Conservation (phyloP, 2,113 vertebrate species). For the Periophthalmus modestus region DNA sequence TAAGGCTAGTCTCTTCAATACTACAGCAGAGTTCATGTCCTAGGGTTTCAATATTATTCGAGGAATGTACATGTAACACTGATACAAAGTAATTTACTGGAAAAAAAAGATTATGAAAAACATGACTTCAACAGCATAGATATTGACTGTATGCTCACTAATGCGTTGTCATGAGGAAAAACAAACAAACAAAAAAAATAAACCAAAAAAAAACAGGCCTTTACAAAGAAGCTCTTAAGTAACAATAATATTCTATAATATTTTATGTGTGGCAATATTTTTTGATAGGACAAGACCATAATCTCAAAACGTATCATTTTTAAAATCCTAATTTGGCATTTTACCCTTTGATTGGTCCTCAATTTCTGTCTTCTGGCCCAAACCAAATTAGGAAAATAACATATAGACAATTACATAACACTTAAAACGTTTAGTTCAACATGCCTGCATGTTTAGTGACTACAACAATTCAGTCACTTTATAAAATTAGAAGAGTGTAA, state of each 20-base stretch:
- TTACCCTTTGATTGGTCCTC: neutral
- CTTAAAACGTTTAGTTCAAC: constrained; percentile 69
- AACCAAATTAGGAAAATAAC: neutral
- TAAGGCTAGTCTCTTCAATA: constrained; percentile 25
- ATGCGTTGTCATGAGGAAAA: constrained; percentile 23
- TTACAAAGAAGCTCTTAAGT: neutral
- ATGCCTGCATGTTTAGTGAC: constrained; percentile 86
- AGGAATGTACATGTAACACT: constrained; percentile 41
- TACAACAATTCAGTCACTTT: constrained; percentile 58
- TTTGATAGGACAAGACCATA: neutral
- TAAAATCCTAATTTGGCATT: neutral
- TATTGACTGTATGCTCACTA: constrained; percentile 17
- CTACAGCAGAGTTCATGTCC: constrained; percentile 42
- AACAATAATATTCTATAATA: neutral
- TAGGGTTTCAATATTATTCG: constrained; percentile 18
- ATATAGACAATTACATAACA: neutral
- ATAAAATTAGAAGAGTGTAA: constrained; percentile 69
- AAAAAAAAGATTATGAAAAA: constrained; percentile 25
- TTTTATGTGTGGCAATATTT: too few species aligned
- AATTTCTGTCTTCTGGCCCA: neutral
- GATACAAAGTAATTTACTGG: constrained; percentile 19
- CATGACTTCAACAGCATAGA: constrained; percentile 28
- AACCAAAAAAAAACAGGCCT: neutral
- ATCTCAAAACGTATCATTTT: too few species aligned
- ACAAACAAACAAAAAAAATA: constrained; percentile 2